Conservation (phyloP, 2,113 vertebrate genomes). For the Mustela lutreola region DNA sequence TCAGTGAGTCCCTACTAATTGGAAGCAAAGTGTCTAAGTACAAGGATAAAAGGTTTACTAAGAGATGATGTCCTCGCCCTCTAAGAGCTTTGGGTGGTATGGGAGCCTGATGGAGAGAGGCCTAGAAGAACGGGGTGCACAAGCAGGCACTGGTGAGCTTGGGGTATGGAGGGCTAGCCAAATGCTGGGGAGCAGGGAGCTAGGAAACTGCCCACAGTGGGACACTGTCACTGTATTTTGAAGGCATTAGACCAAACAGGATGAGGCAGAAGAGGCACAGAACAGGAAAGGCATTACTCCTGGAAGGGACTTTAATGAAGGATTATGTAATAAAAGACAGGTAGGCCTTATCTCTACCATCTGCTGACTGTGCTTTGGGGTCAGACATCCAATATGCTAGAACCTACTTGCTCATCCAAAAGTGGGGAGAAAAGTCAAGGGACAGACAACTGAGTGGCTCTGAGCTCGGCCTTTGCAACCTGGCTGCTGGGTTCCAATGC, state of each 20-base stretch:
- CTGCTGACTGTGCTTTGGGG: background rate
- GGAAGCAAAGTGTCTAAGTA: background rate
- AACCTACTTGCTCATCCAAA: background rate
- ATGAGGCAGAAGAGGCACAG: background rate
- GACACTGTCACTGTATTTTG: background rate
- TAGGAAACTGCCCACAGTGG: background rate
- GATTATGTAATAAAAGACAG: background rate
- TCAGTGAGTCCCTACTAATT: background rate
- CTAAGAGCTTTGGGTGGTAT: too few relatives aligned
- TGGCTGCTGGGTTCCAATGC: background rate
- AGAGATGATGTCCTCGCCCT: background rate
- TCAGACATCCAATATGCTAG: background rate
- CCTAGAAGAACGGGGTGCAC: background rate
- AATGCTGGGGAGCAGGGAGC: accelerated
- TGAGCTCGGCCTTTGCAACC: background rate
- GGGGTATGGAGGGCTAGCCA: accelerated
- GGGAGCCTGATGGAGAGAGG: background rate
- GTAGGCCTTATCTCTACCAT: background rate
- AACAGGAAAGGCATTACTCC: background rate
- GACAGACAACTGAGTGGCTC: background rate
- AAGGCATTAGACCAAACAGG: background rate
- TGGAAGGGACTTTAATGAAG: background rate
- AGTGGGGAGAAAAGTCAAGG: background rate
- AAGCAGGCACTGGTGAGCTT: accelerated
- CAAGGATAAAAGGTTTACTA: background rate